A percentile compares a stretch with the other conserved stretches of the same genome.
Evolutionary conservation across 2,797 vertebrate species (phyloP).

Genomic region (Neosalanx taihuensis): DNA sequence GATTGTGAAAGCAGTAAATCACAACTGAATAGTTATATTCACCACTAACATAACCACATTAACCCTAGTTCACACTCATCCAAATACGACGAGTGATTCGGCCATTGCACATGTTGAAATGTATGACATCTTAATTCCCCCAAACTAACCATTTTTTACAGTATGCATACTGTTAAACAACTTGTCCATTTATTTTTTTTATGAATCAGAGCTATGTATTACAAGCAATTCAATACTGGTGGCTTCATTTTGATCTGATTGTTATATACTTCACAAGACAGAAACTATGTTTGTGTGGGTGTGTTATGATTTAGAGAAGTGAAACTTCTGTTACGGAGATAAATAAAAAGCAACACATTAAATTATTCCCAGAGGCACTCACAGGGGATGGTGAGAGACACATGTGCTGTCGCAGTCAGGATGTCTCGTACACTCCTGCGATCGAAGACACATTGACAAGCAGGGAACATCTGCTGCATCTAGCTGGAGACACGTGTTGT

Average conservation of each 20-base stretch:
- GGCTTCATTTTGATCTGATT: too few species aligned
- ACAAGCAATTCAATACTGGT: too few species aligned
- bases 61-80: constrained; percentile 5
- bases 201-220: too few species aligned
- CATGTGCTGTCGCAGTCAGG: not conserved
- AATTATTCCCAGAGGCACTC: not conserved
- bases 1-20: constrained; percentile 8
- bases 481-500: too few species aligned
- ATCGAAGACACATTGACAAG: not conserved
- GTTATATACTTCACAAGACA: too few species aligned
- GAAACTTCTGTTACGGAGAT: not conserved
- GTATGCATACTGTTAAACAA: not conserved
- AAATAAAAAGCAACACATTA: not conserved
- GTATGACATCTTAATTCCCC: too few species aligned
- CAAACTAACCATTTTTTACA: not conserved
- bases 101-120: not conserved
- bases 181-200: too few species aligned
- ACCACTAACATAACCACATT: constrained; percentile 3
- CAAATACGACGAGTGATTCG: not conserved
- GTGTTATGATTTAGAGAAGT: not conserved
- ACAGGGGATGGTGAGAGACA: not conserved
- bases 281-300: not conserved
- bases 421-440: not conserved
- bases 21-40: constrained; percentile 1
- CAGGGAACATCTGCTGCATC: not conserved